Evolutionary conservation across 1,140 invertebrate genomes (phyloP), one percentile per base, ranked within the genome.

Genomic region (Panagrolaimus sp.): DNA sequence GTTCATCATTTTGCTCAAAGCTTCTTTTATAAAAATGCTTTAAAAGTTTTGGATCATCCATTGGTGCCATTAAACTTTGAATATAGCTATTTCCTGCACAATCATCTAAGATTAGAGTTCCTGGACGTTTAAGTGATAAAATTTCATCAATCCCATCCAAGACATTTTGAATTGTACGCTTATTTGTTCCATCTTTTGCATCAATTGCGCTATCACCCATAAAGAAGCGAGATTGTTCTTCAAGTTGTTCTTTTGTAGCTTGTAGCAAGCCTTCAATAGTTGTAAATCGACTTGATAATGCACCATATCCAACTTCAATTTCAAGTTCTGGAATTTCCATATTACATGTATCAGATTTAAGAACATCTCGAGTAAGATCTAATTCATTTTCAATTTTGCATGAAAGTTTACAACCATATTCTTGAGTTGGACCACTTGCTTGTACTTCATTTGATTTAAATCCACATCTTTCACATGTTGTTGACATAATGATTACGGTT

Each of bases 41-140:
- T 46, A 85, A 88, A 57, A 98, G 84, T 75, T 89, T 87, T 2
- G 87, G 85, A 82, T 92, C 90, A 9, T 87, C 84, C 16, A 89
- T 88, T 66, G 89, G 89, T 38, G 90, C 89, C 48, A 87, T 87
- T 0, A 93, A 82, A 82, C 91, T 90, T 86, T 96, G 92, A 47
- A 98, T 85, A 83, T 96, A 98, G 77, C 92, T 96, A 84, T 98
- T 98, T 13, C 96, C 96, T 45, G 94, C 91, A 13, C 94, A 92
- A 86, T 98, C 96, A 84, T 97, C 92, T 51, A 99, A 83, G 16
- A 96, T 84, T 3, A 98, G 74, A 0, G 91, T 93, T 46, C 89
- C 85, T 5, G 86, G 63, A n/a, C 83, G 83, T 74, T 88, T 85
- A 0, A 89, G 87, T 16, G 87, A 85, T 16, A 92, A 67, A 38